Evolutionary conservation across 2,888 invertebrate species (phyloP), one percentile per base, ranked within the genome.

Genomic region (Tetanocera ferruginea): DNA sequence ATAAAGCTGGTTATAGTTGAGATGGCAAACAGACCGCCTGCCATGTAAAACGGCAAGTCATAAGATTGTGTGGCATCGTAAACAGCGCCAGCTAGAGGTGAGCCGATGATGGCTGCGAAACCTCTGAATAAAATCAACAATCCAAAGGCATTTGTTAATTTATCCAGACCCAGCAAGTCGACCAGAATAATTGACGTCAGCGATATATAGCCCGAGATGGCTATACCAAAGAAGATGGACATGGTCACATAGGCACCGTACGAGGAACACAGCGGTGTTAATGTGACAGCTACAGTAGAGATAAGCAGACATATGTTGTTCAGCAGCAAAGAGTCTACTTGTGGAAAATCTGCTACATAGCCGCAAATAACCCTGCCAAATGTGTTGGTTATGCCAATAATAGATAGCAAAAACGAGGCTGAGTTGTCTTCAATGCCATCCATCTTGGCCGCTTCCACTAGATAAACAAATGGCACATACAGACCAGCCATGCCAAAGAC

Each of bases 401-500:
- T 86, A 64, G 89, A 88, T 9, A 89, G 81, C 28, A 89, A 82
- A 81, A 86, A 88, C 37, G 89, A 86, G 0, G 97, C 96, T 82
- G 93, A 91, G 28, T 91, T 92, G 19, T 91, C 90, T 49, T 94
- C 94, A 73, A 97, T 94, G 80, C 94, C 94, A 86, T 94, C 93
- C 76, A 91, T 89, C 79, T 90, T 91, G 14, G 96, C 96, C 75
- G 95, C 94, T 84, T 97, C 96, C 31, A 97, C 96, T 76, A 99
- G 92, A 88, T 97, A 99, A 70, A 98, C 96, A 90, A 98, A 99
- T 55, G 99, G 99, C 82, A 99, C 96, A 90, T 98, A 98, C 76
- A 98, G 93, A 82, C 98, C 98, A 75, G 98, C 96, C 95, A 99
- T 98, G 84, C 98, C 99, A 89, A 99, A 97, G 78, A 99, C 92